phyloP scores from a whole-genome alignment of 2,888 invertebrate genomes.

The Agrochola circellaris region DNA sequence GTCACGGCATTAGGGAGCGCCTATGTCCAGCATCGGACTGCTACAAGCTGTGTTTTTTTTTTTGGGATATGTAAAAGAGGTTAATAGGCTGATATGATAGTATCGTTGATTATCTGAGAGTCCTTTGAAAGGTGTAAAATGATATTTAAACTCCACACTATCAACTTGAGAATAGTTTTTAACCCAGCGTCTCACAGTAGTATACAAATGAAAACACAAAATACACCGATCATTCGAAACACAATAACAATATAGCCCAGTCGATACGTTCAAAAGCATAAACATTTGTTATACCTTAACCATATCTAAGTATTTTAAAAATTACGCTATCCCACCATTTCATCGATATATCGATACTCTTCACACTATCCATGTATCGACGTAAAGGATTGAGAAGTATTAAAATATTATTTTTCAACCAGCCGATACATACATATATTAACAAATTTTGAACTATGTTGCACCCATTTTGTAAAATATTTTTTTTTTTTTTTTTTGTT shows the following conservation, averaged over 20 bases:
- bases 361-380: conserved; percentile 31
- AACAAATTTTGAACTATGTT: conserved; percentile 58
- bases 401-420: conserved; percentile 59
- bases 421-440: conserved; percentile 51
- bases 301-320: conserved; percentile 57
- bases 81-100: neutral
- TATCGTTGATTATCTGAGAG: conserved; percentile 1
- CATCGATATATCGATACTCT: conserved; percentile 20
- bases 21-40: no score
- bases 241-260: conserved; percentile 26
- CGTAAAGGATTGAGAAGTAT: conserved; percentile 42
- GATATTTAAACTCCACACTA: neutral
- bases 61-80: neutral
- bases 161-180: neutral
- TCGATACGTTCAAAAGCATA: conserved; percentile 58
- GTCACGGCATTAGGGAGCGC: neutral
- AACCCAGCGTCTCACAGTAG: neutral
- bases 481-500: conserved; percentile 14
- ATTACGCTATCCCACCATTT: conserved; percentile 50
- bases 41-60: neutral
- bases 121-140: neutral
- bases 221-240: conserved; percentile 36
- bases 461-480: conserved; percentile 52
- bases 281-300: conserved; percentile 60
- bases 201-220: conserved; percentile 6